Percentiles rank a stretch among this genome's conserved stretches.
phyloP scores from a whole-genome alignment of 2,797 vertebrate species.

The Scomberomorus guttatus region DNA sequence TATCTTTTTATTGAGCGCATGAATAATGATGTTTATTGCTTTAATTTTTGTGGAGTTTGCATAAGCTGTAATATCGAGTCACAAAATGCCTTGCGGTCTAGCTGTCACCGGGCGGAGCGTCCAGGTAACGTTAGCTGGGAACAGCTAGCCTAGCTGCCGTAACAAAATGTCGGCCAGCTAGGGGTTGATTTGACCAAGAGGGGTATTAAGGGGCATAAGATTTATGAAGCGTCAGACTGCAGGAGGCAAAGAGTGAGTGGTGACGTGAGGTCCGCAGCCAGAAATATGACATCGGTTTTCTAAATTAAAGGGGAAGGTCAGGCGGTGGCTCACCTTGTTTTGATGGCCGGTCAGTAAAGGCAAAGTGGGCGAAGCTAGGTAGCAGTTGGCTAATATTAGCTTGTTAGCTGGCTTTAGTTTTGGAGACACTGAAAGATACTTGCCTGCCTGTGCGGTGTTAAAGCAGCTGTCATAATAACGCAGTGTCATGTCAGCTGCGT shows the following conservation, averaged over 20 bases:
- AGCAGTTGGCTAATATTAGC: slow-evolving; percentile 59
- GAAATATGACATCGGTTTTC: slow-evolving; percentile 16
- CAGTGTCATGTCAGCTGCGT: slow-evolving; percentile 45
- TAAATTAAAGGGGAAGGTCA: slow-evolving; percentile 61
- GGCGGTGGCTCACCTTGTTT: slow-evolving; percentile 58
- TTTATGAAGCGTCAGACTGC: slow-evolving; percentile 42
- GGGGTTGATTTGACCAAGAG: slow-evolving; percentile 69
- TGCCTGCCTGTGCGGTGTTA: background rate
- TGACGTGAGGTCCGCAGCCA: slow-evolving; percentile 7
- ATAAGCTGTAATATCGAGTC: slow-evolving; percentile 5
- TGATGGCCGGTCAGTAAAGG: slow-evolving; percentile 47
- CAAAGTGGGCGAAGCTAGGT: slow-evolving; percentile 51
- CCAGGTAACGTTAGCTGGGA: slow-evolving; percentile 74
- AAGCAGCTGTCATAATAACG: slow-evolving; percentile 33
- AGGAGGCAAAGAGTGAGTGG: background rate
- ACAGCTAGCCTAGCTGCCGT: slow-evolving; percentile 77
- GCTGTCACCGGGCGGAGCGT: slow-evolving; percentile 72
- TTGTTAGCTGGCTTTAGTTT: slow-evolving; percentile 29
- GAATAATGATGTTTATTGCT: background rate
- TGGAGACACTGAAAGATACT: slow-evolving; percentile 16
- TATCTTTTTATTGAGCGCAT: slow-evolving; percentile 9
- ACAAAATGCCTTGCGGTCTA: slow-evolving; percentile 22
- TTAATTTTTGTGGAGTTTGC: background rate
- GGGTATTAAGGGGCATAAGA: slow-evolving; percentile 46
- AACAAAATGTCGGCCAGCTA: slow-evolving; percentile 88